Evolutionary conservation across 2,113 vertebrate genomes (phyloP).

Genomic region (Otocyon megalotis): DNA sequence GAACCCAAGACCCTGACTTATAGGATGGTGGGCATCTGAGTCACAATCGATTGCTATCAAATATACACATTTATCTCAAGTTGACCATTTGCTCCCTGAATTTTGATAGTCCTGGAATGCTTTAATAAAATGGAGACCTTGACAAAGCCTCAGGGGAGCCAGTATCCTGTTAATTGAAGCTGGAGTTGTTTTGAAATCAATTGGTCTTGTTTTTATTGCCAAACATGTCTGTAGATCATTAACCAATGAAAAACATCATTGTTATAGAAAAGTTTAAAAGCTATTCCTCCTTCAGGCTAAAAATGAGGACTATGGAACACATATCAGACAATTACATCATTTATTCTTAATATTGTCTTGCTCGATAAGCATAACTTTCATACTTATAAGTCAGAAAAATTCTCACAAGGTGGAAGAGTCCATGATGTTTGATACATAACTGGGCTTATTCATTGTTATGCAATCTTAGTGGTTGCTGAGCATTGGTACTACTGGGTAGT

Average conservation of each 20-base stretch:
- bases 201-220: conserved; percentile 70
- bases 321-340: conserved; percentile 62
- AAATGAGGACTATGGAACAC: conserved; percentile 60
- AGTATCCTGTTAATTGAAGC: conserved; percentile 1
- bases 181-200: conserved; percentile 73
- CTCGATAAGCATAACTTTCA: conserved; percentile 32
- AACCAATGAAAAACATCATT: conserved; percentile 76
- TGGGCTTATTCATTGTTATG: neutral
- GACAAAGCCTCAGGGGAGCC: neutral
- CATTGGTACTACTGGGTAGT: neutral
- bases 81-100: neutral
- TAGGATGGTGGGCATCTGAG: neutral
- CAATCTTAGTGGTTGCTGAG: neutral
- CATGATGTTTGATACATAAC: conserved; percentile 1
- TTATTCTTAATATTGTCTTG: conserved; percentile 81
- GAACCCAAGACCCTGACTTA: neutral
- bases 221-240: conserved; percentile 82
- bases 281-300: conserved; percentile 75
- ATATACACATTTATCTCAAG: neutral
- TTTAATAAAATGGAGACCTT: conserved; percentile 42
- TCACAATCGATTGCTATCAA: neutral
- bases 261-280: conserved; percentile 75
- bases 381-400: conserved; percentile 74
- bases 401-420: conserved; percentile 55
- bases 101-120: neutral